A percentile compares a stretch with the other conserved stretches of the same genome.
Evolutionary conservation across 1,140 invertebrate species (phyloP).

Genomic region (Eriocheir sinensis): DNA sequence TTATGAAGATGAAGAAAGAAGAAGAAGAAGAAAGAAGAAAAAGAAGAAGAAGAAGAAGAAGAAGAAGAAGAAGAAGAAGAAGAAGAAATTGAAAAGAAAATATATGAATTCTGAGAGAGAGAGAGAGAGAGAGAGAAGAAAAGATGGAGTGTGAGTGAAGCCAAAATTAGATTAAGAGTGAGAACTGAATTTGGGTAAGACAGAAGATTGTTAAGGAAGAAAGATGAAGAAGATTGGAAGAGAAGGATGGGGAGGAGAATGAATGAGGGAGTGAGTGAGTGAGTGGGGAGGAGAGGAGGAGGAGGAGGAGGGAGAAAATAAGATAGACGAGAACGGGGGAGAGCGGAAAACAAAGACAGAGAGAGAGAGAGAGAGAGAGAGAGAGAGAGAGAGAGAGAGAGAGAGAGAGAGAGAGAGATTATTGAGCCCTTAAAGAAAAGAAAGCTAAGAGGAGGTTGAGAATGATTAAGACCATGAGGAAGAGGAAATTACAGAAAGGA

Average conservation of each 20-base stretch:
- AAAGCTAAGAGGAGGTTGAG: no score
- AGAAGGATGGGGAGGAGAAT: background rate
- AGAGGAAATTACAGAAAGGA: no score
- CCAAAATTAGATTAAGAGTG: no score
- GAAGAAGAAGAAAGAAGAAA: background rate
- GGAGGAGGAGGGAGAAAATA: background rate
- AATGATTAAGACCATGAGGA: no score
- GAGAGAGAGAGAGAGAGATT: background rate
- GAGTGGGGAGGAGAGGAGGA: slow-evolving; percentile 5
- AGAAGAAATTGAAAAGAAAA: background rate
- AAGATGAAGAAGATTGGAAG: background rate
- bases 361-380: no score
- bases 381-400: background rate
- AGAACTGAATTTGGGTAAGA: background rate
- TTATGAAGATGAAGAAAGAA: no score
- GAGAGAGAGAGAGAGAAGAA: background rate
- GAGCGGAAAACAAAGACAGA: background rate
- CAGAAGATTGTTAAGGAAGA: no score
- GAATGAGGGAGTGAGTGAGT: no score
- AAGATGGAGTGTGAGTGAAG: background rate
- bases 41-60: background rate
- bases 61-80: slow-evolving; percentile 4
- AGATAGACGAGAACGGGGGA: background rate
- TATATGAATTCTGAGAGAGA: no score
- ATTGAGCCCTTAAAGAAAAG: no score